Evolutionary conservation across 2,797 vertebrate genomes (phyloP).

Genomic region (Amblyraja radiata): DNA sequence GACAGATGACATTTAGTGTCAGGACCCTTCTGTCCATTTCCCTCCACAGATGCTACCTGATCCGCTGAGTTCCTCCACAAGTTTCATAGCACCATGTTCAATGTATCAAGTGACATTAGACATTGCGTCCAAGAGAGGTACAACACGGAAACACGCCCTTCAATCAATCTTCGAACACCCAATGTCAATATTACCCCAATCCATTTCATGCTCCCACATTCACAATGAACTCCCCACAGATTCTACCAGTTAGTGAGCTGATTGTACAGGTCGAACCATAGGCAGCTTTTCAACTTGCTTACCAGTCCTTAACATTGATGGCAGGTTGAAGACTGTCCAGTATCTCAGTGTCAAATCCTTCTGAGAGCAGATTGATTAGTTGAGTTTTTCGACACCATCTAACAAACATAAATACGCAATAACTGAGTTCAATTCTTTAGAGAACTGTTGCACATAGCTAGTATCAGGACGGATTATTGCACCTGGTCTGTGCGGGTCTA

Average conservation of each 20-base stretch:
- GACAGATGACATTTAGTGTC: too few relatives aligned
- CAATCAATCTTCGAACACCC: too few relatives aligned
- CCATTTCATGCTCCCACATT: too few relatives aligned
- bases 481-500: too few relatives aligned
- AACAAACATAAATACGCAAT: conserved; percentile 40
- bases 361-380: conserved; percentile 69
- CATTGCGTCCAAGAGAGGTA: not conserved
- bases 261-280: not conserved
- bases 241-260: too few relatives aligned
- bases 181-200: too few relatives aligned
- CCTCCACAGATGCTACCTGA: too few relatives aligned
- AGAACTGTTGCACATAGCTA: not conserved
- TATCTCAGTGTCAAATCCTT: conserved; percentile 70
- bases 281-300: conserved; percentile 44
- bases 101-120: not conserved
- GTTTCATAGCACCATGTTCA: not conserved
- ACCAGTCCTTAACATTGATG: conserved; percentile 83
- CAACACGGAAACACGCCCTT: not conserved
- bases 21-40: too few relatives aligned
- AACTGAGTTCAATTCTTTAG: not conserved
- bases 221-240: too few relatives aligned
- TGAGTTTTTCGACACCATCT: conserved; percentile 85
- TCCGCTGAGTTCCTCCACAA: not conserved
- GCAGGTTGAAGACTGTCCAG: conserved; percentile 74
- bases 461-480: not conserved